These are phyloP conservation scores for Oryzias dopingdopingensis DNA, from an alignment of 2,797 vertebrate species.

Conservation along the genomic window DNA sequence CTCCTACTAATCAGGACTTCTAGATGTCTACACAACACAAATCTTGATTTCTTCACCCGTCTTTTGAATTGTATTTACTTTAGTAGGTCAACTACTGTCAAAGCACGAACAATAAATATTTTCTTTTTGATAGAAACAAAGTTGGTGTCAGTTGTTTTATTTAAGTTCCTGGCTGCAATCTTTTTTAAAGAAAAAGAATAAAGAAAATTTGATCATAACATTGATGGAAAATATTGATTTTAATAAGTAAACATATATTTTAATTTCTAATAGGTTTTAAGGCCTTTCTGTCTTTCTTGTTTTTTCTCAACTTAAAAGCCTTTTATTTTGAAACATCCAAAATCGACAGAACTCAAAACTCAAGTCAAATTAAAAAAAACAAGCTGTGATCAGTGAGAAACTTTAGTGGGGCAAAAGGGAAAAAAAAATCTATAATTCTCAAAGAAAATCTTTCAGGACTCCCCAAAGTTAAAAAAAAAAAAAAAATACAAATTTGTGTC, in stretches of 20 bases:
- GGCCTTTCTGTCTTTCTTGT: background rate
- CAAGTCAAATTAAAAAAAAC: background rate
- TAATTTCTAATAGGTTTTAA: slow-evolving; percentile 1
- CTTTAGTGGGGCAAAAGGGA: slow-evolving; percentile 30
- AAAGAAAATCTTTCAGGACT: slow-evolving; percentile 72
- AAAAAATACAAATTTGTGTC: slow-evolving; percentile 49
- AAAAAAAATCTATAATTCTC: slow-evolving; percentile 64
- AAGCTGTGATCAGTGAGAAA: slow-evolving; percentile 46
- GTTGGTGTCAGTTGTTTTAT: slow-evolving; percentile 19
- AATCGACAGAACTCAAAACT: slow-evolving; percentile 36
- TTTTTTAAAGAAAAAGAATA: slow-evolving; percentile 2
- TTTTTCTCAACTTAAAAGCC: slow-evolving; percentile 17
- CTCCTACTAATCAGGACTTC: slow-evolving; percentile 57
- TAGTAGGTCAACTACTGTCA: slow-evolving; percentile 17
- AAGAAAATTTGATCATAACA: background rate
- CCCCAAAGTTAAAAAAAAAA: slow-evolving; percentile 54
- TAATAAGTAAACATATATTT: background rate
- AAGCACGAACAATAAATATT: slow-evolving; percentile 26
- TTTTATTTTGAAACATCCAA: slow-evolving; percentile 27
- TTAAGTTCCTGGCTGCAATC: background rate
- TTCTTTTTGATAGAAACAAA: slow-evolving; percentile 6
- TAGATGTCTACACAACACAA: slow-evolving; percentile 53
- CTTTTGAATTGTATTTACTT: slow-evolving; percentile 44
- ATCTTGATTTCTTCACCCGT: slow-evolving; percentile 37
- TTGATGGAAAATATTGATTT: slow-evolving; percentile 4